Percentiles rank a stretch among this genome's conserved stretches.
These are phyloP conservation scores for Cyaniris semiargus DNA, from an alignment of 2,888 invertebrate species.

Conservation along the genomic window DNA sequence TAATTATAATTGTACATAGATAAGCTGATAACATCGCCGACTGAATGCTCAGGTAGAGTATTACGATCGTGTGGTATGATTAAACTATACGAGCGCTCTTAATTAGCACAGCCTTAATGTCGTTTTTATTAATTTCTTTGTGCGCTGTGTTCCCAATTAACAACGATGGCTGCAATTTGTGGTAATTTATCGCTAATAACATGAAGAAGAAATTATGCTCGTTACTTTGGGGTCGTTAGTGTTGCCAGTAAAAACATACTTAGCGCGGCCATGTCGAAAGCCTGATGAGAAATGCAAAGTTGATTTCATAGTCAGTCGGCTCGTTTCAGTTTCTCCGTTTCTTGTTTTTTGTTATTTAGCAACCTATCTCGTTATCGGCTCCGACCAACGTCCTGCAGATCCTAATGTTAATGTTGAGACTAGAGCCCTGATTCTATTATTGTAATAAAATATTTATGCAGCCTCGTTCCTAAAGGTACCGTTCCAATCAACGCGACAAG, in stretches of 20 bases:
- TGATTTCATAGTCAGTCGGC: slow-evolving; percentile 12
- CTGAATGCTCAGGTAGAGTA: slow-evolving; percentile 47
- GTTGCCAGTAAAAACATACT: slow-evolving; percentile 34
- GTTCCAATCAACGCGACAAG: no score
- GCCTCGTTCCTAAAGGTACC: no score
- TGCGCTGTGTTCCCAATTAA: slow-evolving; percentile 37
- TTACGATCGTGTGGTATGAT: slow-evolving; percentile 48
- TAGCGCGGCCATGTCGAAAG: slow-evolving; percentile 19
- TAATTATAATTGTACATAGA: slow-evolving; percentile 7
- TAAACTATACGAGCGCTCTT: slow-evolving; percentile 57
- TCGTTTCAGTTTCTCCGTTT: slow-evolving; percentile 17
- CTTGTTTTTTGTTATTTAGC: neutral
- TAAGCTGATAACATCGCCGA: slow-evolving; percentile 34
- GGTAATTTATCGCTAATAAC: slow-evolving; percentile 36
- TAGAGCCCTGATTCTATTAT: neutral
- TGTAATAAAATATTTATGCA: no score
- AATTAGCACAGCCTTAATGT: slow-evolving; percentile 51
- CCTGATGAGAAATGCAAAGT: slow-evolving; percentile 28
- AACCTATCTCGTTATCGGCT: neutral
- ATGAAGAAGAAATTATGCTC: slow-evolving; percentile 35
- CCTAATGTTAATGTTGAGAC: neutral
- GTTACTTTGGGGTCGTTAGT: slow-evolving; percentile 36
- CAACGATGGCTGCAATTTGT: slow-evolving; percentile 40
- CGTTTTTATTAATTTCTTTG: slow-evolving; percentile 41
- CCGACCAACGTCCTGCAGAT: neutral